Evolutionary conservation across 2,113 vertebrate species (phyloP).

Genomic region (Panthera leo): DNA sequence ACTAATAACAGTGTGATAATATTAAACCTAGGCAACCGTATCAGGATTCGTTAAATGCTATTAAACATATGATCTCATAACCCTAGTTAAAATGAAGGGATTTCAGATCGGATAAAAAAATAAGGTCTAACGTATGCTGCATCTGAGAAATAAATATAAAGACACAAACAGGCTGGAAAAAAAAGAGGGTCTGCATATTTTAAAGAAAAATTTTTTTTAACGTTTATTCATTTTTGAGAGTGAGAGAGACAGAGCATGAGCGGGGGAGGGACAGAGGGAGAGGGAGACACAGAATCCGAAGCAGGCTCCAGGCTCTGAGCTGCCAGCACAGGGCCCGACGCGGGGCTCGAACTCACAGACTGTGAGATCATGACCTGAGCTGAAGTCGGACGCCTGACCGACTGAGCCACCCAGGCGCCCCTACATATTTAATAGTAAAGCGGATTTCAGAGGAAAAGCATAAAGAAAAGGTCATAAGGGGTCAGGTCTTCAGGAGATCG

Average conservation of each 20-base stretch:
- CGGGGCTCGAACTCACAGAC: too few species aligned
- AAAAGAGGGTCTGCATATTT: neutral
- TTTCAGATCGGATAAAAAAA: neutral
- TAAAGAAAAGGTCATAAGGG: neutral
- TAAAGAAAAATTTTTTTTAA: neutral
- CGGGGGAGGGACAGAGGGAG: too few species aligned
- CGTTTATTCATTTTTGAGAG: too few species aligned
- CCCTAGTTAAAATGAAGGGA: neutral
- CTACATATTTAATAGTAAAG: neutral
- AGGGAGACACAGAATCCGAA: too few species aligned
- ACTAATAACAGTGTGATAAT: neutral
- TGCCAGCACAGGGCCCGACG: too few species aligned
- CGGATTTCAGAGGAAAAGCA: neutral
- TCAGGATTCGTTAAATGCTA: neutral
- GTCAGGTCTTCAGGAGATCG: neutral
- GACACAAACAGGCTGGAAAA: neutral
- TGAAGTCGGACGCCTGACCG: too few species aligned
- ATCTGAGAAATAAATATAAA: neutral
- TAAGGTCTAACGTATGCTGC: neutral
- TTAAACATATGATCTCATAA: neutral
- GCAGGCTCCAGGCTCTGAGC: too few species aligned
- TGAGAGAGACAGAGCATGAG: too few species aligned
- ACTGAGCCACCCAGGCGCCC: too few species aligned
- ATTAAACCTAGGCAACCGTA: neutral
- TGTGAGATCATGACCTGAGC: too few species aligned